Evolutionary conservation across 2,888 invertebrate genomes (phyloP), one percentile per base, ranked within the genome.

Genomic region (Ophion ellenae): DNA sequence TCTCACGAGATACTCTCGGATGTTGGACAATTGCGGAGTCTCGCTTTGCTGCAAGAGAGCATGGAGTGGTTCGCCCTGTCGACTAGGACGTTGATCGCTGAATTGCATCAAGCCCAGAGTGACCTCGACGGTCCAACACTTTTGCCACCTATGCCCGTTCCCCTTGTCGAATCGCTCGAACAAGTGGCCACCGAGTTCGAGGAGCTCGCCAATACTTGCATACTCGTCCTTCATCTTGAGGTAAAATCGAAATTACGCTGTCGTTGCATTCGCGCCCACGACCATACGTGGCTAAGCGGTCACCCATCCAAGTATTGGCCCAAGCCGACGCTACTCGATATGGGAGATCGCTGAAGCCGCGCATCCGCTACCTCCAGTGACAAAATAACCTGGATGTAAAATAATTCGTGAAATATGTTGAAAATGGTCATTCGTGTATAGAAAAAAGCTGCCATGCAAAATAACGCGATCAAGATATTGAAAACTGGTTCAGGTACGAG

Each of bases 141-240:
- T 40, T 87, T 94, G 64, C 94, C 94, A 2, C 91, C 93, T 5
- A 94, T 96, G 81, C 96, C 96, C 32, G 95, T 95, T 86, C 94
- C 95, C 17, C 95, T 95, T 2, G 94, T 96, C 17, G 96, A 96
- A 88, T 97, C 97, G 71, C 94, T 97, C 73, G 95, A 96, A 10
- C 95, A 96, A 86, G 95, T 97, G 76, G 97, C 97, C 0, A 95
- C 96, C 88, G 97, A 97, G 87, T 98, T 98, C 93, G 97, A 98
- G 92, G 98, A 98, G 90, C 95, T 99, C 80, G 97, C 98, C 0
- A 97, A 98, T 92, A 98, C 97, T 78, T 99, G 99, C 91, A 95
- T 99, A 84, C 95, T 99, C 64, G 96, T 99, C 84, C 95, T 99
- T 78, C 99, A 99, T 95, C 95, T 99, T 89, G 99, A 99, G 95